Conservation (phyloP, 2,888 invertebrate genomes). For the Hypena proboscidalis region DNA sequence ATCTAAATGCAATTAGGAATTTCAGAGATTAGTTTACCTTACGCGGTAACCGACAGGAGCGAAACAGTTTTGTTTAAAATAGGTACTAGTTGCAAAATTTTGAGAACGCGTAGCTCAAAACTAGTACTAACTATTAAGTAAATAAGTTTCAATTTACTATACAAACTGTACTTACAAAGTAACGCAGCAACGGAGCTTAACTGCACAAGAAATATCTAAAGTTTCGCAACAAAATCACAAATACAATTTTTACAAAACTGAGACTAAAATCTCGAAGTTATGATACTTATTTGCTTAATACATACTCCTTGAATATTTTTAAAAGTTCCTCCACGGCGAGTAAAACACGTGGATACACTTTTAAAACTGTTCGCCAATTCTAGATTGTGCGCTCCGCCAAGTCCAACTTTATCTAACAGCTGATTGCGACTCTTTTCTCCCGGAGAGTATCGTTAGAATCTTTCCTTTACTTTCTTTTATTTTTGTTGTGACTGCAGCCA, state of each 20-base stretch:
- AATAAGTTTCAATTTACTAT: too few species aligned
- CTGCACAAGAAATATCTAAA: neutral
- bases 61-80: too few species aligned
- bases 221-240: constrained; percentile 18
- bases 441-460: constrained; percentile 67
- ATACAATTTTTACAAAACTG: constrained; percentile 28
- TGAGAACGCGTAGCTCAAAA: too few species aligned
- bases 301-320: constrained; percentile 52
- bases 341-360: constrained; percentile 66
- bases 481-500: constrained; percentile 30
- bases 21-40: too few species aligned
- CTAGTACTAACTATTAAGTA: too few species aligned
- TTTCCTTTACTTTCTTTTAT: constrained; percentile 52
- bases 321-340: constrained; percentile 46
- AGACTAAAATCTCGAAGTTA: constrained; percentile 30
- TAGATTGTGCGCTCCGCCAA: constrained; percentile 66
- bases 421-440: constrained; percentile 72
- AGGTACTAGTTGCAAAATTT: too few species aligned
- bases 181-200: neutral
- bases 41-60: too few species aligned
- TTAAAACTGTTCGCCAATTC: constrained; percentile 71
- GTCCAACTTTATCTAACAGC: constrained; percentile 75
- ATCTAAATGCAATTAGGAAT: too few species aligned
- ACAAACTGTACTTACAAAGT: too few species aligned
- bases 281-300: constrained; percentile 45